Conservation (phyloP, 2,888 invertebrate genomes). For the Rhyacophila evoluta region DNA sequence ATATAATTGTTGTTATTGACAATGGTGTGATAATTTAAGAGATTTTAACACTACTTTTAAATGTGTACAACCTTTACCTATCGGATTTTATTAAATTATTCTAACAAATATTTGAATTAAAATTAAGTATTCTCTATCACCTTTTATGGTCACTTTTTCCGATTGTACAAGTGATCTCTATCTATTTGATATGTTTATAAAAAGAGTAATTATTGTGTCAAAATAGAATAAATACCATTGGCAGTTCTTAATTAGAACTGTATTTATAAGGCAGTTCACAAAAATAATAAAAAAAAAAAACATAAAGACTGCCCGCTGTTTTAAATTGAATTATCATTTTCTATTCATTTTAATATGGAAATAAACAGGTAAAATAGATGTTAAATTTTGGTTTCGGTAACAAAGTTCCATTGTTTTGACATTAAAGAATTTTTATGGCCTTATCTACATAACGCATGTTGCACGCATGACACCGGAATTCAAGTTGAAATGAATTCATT, state of each 20-base stretch:
- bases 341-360: conserved; percentile 10
- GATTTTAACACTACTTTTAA: not conserved
- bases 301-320: not conserved
- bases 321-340: not conserved
- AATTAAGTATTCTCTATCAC: not conserved
- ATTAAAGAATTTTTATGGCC: not conserved
- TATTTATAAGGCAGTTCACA: not conserved
- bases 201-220: not conserved
- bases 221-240: not conserved
- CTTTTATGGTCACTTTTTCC: not conserved
- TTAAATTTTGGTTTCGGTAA: not conserved
- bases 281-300: not conserved
- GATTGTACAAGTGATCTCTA: not conserved
- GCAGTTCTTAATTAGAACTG: not conserved
- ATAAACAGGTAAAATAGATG: not conserved
- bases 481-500: not conserved
- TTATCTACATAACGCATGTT: not conserved
- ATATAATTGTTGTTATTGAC: no score
- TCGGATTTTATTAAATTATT: not conserved
- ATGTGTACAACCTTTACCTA: not conserved
- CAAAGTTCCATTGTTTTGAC: not conserved
- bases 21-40: no score
- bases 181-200: not conserved
- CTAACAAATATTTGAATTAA: not conserved
- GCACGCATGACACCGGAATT: not conserved